phyloP scores from a whole-genome alignment of 2,113 vertebrate genomes.

The Struthio camelus region DNA sequence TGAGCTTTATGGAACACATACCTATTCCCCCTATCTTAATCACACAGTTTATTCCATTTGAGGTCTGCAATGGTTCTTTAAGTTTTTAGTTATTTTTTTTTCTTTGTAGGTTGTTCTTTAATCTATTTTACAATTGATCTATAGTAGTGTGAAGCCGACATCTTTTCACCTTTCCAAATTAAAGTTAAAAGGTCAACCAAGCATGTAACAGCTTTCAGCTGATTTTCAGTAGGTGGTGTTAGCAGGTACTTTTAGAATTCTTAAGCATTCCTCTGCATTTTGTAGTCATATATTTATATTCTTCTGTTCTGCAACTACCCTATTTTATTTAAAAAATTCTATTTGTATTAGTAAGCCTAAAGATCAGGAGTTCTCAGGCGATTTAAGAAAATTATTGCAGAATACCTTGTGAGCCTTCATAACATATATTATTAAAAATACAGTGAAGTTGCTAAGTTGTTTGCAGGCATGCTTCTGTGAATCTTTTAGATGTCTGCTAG shows the following conservation, averaged over 20 bases:
- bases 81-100: not conserved
- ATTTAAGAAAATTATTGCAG: not conserved
- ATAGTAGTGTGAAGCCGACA: not conserved
- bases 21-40: fast-evolving
- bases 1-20: not conserved
- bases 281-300: not conserved
- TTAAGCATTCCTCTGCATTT: not conserved
- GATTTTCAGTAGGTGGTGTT: not conserved
- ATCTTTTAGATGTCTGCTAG: not conserved
- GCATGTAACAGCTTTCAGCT: not conserved
- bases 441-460: not conserved
- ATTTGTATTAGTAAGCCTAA: not conserved
- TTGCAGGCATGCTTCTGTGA: not conserved
- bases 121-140: not conserved
- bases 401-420: not conserved
- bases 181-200: not conserved
- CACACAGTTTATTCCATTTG: not conserved
- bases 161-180: not conserved
- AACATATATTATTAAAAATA: not conserved
- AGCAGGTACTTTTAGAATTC: not conserved
- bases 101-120: not conserved
- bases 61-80: not conserved
- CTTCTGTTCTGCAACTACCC: not conserved
- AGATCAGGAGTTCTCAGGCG: not conserved
- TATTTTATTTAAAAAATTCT: not conserved